phyloP scores from a whole-genome alignment of 92 coral and sea anemone species.

The Isaurus tuberculatus region DNA sequence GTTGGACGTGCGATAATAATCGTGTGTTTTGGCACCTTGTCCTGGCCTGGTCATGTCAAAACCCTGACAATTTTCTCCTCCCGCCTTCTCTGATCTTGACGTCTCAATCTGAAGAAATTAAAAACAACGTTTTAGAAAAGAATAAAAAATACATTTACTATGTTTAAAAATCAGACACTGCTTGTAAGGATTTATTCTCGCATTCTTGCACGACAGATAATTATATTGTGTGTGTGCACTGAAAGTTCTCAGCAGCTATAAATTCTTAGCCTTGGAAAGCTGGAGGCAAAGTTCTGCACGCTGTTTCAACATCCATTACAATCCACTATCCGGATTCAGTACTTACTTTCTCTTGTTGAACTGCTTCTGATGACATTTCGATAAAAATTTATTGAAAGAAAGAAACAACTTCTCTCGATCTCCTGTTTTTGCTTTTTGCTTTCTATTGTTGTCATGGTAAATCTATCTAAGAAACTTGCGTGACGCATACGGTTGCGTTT shows the following conservation, averaged over 20 bases:
- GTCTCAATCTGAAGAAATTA: neutral
- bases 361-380: conserved; percentile 22
- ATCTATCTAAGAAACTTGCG: neutral
- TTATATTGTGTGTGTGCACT: too few relatives aligned
- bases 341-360: neutral
- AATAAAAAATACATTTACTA: neutral
- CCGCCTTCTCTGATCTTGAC: conserved; percentile 8
- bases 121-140: neutral
- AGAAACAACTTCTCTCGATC: neutral
- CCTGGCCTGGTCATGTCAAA: conserved; percentile 91
- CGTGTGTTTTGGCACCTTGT: conserved; percentile 93
- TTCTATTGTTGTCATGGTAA: neutral
- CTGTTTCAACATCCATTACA: neutral
- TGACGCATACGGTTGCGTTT: neutral
- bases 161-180: neutral
- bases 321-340: too few relatives aligned
- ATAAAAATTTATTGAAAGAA: neutral
- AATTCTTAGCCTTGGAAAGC: neutral
- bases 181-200: neutral
- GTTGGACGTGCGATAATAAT: conserved; percentile 87
- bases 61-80: conserved; percentile 30
- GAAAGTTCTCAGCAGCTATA: too few relatives aligned
- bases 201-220: too few relatives aligned
- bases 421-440: neutral
- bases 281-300: neutral